Percentiles rank a stretch among this genome's conserved stretches.
These are phyloP conservation scores for Cebus imitator DNA, from an alignment of 2,113 vertebrate genomes.

Conservation along the genomic window DNA sequence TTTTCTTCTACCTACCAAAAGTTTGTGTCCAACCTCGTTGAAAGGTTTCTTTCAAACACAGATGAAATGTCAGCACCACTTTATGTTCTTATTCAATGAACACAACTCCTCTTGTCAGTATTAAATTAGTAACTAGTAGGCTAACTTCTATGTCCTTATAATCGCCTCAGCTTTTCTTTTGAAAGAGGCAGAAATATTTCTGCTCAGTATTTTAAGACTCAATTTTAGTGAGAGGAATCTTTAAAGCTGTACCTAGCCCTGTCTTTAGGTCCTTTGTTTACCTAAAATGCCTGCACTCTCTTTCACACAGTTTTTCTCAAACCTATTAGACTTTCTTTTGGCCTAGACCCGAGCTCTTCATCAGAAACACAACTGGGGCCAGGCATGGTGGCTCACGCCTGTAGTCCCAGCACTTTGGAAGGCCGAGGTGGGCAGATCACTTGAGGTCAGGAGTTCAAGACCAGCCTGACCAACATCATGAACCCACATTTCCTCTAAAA, in stretches of 20 bases:
- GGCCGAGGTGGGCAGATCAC: too few species aligned
- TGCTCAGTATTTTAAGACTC: neutral
- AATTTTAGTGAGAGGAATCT: constrained; percentile 22
- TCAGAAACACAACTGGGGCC: neutral
- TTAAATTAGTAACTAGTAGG: neutral
- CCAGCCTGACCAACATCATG: too few species aligned
- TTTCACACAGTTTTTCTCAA: neutral
- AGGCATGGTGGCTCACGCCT: too few species aligned
- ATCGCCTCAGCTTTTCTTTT: neutral
- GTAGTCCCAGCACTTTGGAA: too few species aligned
- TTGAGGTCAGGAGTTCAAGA: too few species aligned
- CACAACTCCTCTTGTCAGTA: neutral
- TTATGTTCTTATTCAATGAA: neutral
- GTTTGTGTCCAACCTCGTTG: neutral
- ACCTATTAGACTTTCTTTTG: neutral
- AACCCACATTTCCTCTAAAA: too few species aligned
- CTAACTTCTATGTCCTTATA: neutral
- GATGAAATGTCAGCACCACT: constrained; percentile 18
- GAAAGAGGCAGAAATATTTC: neutral
- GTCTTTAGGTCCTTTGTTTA: neutral
- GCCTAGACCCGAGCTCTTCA: neutral
- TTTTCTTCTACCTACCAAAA: neutral
- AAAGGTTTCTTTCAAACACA: neutral
- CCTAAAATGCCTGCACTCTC: neutral
- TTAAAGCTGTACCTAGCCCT: neutral